A percentile compares a stretch with the other conserved stretches of the same genome.
Evolutionary conservation across 1,140 invertebrate species (phyloP).

Genomic region (Cydia pomonella): DNA sequence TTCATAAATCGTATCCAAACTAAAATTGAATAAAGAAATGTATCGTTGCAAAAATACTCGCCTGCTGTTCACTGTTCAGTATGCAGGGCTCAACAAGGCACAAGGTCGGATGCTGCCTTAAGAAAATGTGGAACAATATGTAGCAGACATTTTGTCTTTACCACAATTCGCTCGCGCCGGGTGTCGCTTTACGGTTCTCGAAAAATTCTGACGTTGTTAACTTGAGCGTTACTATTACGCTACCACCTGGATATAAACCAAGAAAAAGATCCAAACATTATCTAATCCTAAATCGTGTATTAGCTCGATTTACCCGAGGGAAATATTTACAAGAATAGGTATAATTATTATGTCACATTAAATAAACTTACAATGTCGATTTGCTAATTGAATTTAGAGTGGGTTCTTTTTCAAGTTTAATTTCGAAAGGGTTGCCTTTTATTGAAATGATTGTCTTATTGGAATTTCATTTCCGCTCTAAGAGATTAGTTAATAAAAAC

Average conservation of each 20-base stretch:
- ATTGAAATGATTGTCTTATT: constrained; percentile 23
- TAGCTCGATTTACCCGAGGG: too few relatives aligned
- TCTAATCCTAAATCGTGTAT: too few relatives aligned
- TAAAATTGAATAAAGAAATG: constrained; percentile 20
- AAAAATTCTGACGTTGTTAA: not conserved
- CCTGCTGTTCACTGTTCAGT: constrained; percentile 14
- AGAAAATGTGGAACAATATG: constrained; percentile 29
- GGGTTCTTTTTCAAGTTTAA: not conserved
- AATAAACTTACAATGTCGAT: constrained; percentile 17
- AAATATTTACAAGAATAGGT: not conserved
- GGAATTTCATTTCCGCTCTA: constrained; percentile 25
- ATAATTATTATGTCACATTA: constrained; percentile 8
- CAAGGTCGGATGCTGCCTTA: constrained; percentile 26
- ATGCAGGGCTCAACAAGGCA: not conserved
- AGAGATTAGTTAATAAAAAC: constrained; percentile 1
- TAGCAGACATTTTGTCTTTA: constrained; percentile 30
- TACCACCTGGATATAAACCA: too few relatives aligned
- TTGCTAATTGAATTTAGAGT: constrained; percentile 26
- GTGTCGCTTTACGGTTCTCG: not conserved
- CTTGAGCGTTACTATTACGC: not conserved
- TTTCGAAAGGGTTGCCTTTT: constrained; percentile 18
- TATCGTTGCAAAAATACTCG: constrained; percentile 13
- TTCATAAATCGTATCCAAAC: not conserved
- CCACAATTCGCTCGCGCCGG: not conserved
- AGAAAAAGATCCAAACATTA: too few relatives aligned